These are phyloP conservation scores for Galerucella pusilla DNA, from an alignment of 2,888 invertebrate genomes.

Conservation along the genomic window DNA sequence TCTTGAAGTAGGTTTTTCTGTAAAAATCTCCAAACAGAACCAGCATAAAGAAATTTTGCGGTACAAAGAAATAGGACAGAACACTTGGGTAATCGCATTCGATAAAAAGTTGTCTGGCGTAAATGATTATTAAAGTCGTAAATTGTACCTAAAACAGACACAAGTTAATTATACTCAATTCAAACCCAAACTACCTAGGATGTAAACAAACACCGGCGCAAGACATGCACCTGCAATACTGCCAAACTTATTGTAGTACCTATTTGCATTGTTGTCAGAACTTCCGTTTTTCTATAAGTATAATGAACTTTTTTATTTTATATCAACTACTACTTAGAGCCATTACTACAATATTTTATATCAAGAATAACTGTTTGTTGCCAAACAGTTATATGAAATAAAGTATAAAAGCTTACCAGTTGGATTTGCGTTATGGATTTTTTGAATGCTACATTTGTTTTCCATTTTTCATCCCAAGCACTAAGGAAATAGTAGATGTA, in stretches of 20 bases:
- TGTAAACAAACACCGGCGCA: too few relatives aligned
- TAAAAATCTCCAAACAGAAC: constrained; percentile 74
- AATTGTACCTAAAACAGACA: constrained; percentile 70
- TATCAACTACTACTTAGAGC: too few relatives aligned
- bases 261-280: too few relatives aligned
- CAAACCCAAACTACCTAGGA: too few relatives aligned
- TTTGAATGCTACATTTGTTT: constrained; percentile 76
- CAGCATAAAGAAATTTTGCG: constrained; percentile 73
- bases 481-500: constrained; percentile 84
- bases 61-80: constrained; percentile 67
- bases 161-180: neutral
- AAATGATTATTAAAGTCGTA: constrained; percentile 70
- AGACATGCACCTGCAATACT: too few relatives aligned
- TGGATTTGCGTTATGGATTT: constrained; percentile 87
- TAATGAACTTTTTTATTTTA: too few relatives aligned
- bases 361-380: too few relatives aligned
- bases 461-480: constrained; percentile 76
- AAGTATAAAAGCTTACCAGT: constrained; percentile 68
- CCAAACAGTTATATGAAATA: too few relatives aligned
- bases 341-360: too few relatives aligned
- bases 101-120: constrained; percentile 63
- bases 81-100: constrained; percentile 71
- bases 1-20: constrained; percentile 68
- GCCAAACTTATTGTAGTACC: too few relatives aligned
- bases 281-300: too few relatives aligned